Evolutionary conservation across 1,140 invertebrate species (phyloP).

Genomic region (Berghia stephanieae): DNA sequence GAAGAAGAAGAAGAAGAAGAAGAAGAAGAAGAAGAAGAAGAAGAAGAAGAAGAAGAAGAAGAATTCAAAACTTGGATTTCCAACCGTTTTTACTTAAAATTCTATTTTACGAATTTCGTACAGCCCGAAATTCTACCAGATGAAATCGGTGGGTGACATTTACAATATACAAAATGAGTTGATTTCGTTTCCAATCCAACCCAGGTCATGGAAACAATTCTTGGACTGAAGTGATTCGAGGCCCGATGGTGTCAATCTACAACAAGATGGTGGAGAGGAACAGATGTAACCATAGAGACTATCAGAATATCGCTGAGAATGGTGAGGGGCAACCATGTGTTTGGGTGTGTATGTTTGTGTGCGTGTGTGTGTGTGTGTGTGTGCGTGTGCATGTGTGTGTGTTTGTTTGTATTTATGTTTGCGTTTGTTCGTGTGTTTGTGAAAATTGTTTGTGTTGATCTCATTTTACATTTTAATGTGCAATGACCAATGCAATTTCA

Average conservation of each 20-base stretch:
- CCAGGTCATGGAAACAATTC: constrained; percentile 14
- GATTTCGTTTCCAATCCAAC: background rate
- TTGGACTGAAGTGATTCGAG: constrained; percentile 5
- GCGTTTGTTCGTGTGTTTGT: no score
- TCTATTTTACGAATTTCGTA: no score
- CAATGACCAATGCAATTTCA: no score
- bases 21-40: background rate
- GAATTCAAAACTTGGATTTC: background rate
- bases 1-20: background rate
- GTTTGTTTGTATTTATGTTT: no score
- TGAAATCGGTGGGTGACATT: background rate
- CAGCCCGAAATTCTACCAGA: no score
- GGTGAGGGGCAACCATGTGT: no score
- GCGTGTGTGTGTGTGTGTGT: no score
- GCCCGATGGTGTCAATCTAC: constrained; percentile 63
- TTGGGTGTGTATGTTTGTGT: no score
- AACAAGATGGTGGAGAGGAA: constrained; percentile 61
- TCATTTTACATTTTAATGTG: no score
- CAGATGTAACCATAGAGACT: constrained; percentile 70
- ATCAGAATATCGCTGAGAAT: constrained; percentile 70
- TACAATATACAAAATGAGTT: background rate
- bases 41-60: background rate
- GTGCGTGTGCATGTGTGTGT: no score
- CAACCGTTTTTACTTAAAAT: background rate
- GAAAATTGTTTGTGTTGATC: no score